Base-by-base conservation (phyloP, 2,888 invertebrate genomes). In the Odontocolon sp. region DNA sequence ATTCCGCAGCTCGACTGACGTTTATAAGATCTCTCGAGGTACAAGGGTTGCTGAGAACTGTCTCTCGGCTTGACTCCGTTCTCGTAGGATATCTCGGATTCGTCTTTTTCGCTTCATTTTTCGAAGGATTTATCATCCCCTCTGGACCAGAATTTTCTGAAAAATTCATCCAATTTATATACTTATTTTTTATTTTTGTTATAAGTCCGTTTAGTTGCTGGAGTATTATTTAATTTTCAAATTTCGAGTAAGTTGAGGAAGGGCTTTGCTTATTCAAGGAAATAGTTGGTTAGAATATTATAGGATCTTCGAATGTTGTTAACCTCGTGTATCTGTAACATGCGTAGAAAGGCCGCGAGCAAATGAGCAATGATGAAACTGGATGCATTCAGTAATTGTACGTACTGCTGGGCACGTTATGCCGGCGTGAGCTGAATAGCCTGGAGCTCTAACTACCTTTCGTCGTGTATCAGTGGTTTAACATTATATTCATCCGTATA, bases 381-480 rank as follows among this genome's bases (percentile, higher is more conserved):
- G 86, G 85, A 87, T 88, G 85, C 85, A 87, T n/a, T n/a, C 86
- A 85, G 86, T 89, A 87, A 88, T 89, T 89, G 87, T 86, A 50
- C n/a, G 56, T 66, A 47, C 57, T 59, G 57, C 40, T 59, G 45
- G 86, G 85, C 85, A 87, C 88, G 86, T 87, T 89, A 23, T 67
- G 40, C 40, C 45, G 40, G 86, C 87, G 85, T 85, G 87, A 85
- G 84, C 82, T 36, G 79, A 83, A 85, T 86, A 81, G 87, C 88
- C 85, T 76, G 70, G 79, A 88, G 85, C 86, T 79, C 84, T 84
- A 81, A 83, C 84, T 85, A 84, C 82, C 86, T 86, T 85, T 83
- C 82, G 83, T 52, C 57, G 83, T 85, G 81, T 84, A 85, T 87
- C 87, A 87, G 83, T 84, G 82, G 79, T 80, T 78, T 81, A 82